phyloP scores from a whole-genome alignment of 2,888 invertebrate genomes.

The Synanthedon myopaeformis region DNA sequence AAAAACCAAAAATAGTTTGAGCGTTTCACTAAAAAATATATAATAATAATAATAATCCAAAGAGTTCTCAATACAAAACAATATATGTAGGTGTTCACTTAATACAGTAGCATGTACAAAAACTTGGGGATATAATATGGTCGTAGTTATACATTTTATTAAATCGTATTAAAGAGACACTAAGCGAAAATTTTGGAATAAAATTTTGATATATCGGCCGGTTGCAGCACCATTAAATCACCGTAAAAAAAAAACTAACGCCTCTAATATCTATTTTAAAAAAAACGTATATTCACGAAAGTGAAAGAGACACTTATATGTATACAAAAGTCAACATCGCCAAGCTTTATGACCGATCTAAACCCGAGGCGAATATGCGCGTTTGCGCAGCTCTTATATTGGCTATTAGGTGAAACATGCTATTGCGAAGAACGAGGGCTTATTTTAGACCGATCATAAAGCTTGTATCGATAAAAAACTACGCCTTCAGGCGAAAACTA shows the following conservation, averaged over 20 bases:
- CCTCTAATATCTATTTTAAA: too few species aligned
- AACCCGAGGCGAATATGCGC: too few species aligned
- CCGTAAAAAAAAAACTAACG: background rate
- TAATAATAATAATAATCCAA: background rate
- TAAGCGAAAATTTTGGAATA: constrained; percentile 15
- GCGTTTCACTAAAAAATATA: background rate
- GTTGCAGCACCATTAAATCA: constrained; percentile 17
- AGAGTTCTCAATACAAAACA: background rate
- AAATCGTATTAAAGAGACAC: constrained; percentile 16
- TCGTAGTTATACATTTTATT: background rate
- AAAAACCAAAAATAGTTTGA: background rate
- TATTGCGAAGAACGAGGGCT: too few species aligned
- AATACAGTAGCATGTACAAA: constrained; percentile 33
- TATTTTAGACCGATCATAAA: too few species aligned
- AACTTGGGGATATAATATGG: constrained; percentile 15
- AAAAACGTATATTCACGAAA: background rate
- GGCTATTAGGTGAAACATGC: too few species aligned
- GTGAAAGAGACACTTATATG: background rate
- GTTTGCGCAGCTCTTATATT: too few species aligned
- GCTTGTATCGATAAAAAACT: too few species aligned
- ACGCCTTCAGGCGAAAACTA: too few species aligned
- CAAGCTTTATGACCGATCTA: too few species aligned
- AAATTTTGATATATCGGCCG: constrained; percentile 9
- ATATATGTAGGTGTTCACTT: constrained; percentile 27
- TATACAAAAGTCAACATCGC: background rate